Evolutionary conservation across 2,888 invertebrate species (phyloP).

Genomic region (Agrilus biguttatus): DNA sequence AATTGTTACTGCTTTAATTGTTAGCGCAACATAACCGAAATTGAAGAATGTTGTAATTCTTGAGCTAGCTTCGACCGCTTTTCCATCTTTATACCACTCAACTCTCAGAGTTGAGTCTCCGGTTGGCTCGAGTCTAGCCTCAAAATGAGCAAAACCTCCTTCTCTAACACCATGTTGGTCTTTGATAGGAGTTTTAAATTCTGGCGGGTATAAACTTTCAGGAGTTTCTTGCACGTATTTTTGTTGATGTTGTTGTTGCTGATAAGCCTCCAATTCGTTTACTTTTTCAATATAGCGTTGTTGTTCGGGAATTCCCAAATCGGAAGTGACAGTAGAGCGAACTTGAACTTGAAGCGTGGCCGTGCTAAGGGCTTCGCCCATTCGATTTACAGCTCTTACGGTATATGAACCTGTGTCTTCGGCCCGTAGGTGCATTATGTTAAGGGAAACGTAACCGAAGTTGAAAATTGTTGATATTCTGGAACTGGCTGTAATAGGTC

Average conservation of each 20-base stretch:
- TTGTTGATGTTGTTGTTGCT: constrained; percentile 57
- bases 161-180: constrained; percentile 77
- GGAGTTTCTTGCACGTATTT: constrained; percentile 68
- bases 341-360: constrained; percentile 61
- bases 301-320: constrained; percentile 72
- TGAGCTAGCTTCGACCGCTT: constrained; percentile 81
- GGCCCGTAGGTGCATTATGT: constrained; percentile 95
- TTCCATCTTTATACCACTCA: constrained; percentile 87
- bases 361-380: constrained; percentile 80
- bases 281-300: constrained; percentile 83
- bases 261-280: constrained; percentile 81
- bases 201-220: constrained; percentile 66
- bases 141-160: constrained; percentile 90
- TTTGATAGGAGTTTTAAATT: constrained; percentile 79
- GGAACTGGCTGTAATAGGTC: constrained; percentile 90
- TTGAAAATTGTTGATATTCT: constrained; percentile 95
- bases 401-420: constrained; percentile 96
- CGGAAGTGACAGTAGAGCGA: constrained; percentile 71
- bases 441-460: constrained; percentile 97
- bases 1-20: constrained; percentile 78
- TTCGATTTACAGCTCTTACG: constrained; percentile 78
- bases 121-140: constrained; percentile 85
- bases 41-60: constrained; percentile 88
- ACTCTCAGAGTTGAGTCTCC: constrained; percentile 81
- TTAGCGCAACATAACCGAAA: constrained; percentile 88